Conservation (phyloP, 2,888 invertebrate genomes). For the Ennomos fuscantarius region DNA sequence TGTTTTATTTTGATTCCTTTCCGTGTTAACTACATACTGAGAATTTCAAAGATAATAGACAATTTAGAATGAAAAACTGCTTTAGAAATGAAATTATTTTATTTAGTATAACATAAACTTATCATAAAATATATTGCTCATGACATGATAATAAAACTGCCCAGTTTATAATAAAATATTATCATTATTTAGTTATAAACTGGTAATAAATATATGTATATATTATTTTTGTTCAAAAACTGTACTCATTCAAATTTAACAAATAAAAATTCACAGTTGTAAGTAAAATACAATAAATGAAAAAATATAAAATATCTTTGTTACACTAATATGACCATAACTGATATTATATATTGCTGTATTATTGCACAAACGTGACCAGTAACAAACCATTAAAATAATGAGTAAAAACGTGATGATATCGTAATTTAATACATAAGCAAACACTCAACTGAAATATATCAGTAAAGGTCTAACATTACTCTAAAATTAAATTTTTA, state of each 20-base stretch:
- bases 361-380: conserved; percentile 22
- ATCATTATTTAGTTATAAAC: no score
- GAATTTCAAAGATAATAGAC: no score
- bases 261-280: conserved; percentile 2
- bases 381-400: conserved; percentile 14
- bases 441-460: background rate
- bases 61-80: no score
- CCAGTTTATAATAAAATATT: conserved; percentile 4
- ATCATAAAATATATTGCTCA: conserved; percentile 14
- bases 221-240: background rate
- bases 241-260: conserved; percentile 18
- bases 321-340: no score
- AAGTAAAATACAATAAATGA: conserved; percentile 1
- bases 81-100: conserved; percentile 1
- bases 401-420: conserved; percentile 17
- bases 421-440: background rate
- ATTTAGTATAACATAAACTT: conserved; percentile 9
- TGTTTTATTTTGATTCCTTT: no score
- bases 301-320: background rate
- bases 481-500: conserved; percentile 5
- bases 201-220: no score
- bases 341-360: conserved; percentile 5
- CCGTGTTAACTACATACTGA: no score
- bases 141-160: background rate
- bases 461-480: conserved; percentile 6